Base-by-base conservation (phyloP, 2,888 invertebrate genomes). In the Prenolepis imparis region DNA sequence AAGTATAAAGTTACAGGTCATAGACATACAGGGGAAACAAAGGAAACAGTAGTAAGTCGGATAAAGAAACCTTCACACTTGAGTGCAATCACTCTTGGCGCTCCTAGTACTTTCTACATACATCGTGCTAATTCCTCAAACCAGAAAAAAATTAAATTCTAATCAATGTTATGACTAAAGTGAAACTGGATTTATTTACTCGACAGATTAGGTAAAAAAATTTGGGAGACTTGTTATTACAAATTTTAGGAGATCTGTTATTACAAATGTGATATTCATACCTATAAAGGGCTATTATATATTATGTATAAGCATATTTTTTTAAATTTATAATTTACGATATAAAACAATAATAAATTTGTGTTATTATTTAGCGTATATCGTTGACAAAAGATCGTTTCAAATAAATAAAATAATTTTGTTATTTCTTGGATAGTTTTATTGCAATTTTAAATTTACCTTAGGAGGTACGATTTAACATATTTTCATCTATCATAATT, bases 1-100 rank as follows among this genome's bases (percentile, higher is more conserved):
- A 89, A 92, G 92, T 91, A 93, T 90, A 90, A 88, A 90, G 92
- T 92, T 93, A 93, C 93, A 93, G 91, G 93, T 91, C 93, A 91
- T 86, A 89, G 86, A 87, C 82, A 66, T 84, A 59, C 83, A 68
- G 57, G 64, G 24, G 81, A 55, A 85, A 86, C 83, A 83, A 86
- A 86, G 86, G 84, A 86, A 86, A 86, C 87, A 68, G 70, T 84
- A 81, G 86, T 84, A 84, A 67, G 59, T 75, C 67, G 63, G 66
- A 72, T 77, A 82, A 86, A 87, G 87, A 86, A 87, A 59, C 11
- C 81, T 86, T 86, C 57, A 84, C 86, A 83, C 81, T 82, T 44
- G 67, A 72, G 48, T 84, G 84, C 55, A 82, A 5, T n/a, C 8
- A n/a, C 21, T 44, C 1, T 12, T 4, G 36, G 36, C 4, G 36